Percentiles rank a stretch among this genome's conserved stretches.
phyloP scores from a whole-genome alignment of 2,113 vertebrate species.

The Salvator merianae region DNA sequence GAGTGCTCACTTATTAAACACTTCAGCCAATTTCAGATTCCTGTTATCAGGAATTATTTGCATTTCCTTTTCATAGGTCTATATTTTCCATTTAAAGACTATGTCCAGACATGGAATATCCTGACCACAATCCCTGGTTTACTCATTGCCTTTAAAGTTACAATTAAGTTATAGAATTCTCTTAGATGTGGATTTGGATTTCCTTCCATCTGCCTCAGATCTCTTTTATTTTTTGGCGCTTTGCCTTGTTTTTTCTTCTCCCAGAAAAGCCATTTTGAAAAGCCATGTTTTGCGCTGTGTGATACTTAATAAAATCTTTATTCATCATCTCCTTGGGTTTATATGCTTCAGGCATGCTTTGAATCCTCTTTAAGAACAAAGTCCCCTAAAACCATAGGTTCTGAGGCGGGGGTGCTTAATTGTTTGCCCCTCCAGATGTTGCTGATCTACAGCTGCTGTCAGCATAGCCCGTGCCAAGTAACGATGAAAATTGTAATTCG shows the following conservation, averaged over 20 bases:
- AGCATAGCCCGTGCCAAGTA: too few relatives aligned
- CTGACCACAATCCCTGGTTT: conserved; percentile 17
- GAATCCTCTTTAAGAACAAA: not conserved
- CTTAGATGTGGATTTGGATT: conserved; percentile 29
- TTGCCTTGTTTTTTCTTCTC: not conserved
- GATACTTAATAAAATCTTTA: not conserved
- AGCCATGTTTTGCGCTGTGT: not conserved
- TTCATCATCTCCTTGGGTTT: not conserved
- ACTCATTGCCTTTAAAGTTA: conserved; percentile 4
- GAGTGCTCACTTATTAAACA: not conserved
- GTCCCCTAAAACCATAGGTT: not conserved
- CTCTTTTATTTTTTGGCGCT: conserved; percentile 5
- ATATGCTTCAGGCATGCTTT: not conserved
- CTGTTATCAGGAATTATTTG: not conserved
- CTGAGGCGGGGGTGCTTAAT: too few relatives aligned
- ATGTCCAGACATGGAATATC: not conserved
- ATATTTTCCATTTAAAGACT: not conserved
- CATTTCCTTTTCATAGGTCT: conserved; percentile 9
- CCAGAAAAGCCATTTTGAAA: not conserved
- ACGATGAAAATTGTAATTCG: too few relatives aligned
- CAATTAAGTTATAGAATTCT: conserved; percentile 48
- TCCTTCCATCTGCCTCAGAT: conserved; percentile 9
- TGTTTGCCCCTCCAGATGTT: too few relatives aligned
- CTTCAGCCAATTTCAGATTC: not conserved
- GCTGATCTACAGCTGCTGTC: too few relatives aligned